Conservation (phyloP, 2,113 vertebrate species). For the Pygoscelis adeliae region DNA sequence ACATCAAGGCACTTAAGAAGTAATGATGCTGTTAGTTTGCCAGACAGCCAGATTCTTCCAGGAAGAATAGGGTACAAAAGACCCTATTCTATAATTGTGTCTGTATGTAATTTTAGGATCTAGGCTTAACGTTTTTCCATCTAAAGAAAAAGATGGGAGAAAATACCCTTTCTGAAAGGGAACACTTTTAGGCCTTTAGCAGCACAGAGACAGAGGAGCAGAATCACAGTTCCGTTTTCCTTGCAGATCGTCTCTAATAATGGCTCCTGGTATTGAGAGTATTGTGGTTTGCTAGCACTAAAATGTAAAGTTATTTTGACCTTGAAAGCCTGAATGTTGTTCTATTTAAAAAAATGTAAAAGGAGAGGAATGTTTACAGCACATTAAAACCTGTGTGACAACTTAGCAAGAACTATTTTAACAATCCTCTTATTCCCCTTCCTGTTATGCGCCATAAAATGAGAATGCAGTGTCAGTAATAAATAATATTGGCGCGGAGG, state of each 20-base stretch:
- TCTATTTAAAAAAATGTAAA: neutral
- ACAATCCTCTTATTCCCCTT: slow-evolving; percentile 51
- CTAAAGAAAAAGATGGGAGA: neutral
- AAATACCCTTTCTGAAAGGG: slow-evolving; percentile 2
- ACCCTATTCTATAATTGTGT: slow-evolving; percentile 24
- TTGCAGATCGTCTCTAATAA: neutral
- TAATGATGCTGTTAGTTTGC: slow-evolving; percentile 9
- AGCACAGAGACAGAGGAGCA: neutral
- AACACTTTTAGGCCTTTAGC: neutral
- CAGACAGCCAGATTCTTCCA: slow-evolving; percentile 6
- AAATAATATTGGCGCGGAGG: neutral
- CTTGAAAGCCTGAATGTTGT: neutral
- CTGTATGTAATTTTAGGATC: slow-evolving; percentile 6
- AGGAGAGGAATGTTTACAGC: slow-evolving; percentile 45
- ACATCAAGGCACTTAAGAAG: slow-evolving; percentile 9
- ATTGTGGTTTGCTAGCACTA: neutral
- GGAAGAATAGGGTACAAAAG: slow-evolving; percentile 30
- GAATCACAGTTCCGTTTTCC: neutral
- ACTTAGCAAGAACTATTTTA: slow-evolving; percentile 50
- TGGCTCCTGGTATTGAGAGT: neutral
- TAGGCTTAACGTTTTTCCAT: neutral
- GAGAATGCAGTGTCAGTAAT: neutral
- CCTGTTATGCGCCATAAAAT: neutral
- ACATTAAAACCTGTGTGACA: slow-evolving; percentile 53
- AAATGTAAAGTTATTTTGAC: slow-evolving; percentile 40